Evolutionary conservation across 2,888 invertebrate genomes (phyloP).

Genomic region (Dione vanillae): DNA sequence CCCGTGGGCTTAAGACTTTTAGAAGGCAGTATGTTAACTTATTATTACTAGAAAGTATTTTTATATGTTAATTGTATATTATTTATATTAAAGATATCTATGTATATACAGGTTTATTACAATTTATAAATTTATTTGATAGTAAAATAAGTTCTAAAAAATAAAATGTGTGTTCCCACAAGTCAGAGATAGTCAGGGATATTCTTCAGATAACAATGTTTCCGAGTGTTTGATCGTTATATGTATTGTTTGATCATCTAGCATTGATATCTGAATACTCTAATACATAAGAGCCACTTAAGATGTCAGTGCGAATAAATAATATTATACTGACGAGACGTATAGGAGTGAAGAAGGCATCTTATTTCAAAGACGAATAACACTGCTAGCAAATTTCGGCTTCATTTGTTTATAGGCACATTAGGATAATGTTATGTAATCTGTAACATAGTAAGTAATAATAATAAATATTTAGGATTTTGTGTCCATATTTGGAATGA

Average conservation of each 20-base stretch:
- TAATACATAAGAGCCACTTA: slow-evolving; percentile 24
- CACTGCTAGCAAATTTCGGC: not conserved
- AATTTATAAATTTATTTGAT: too few relatives aligned
- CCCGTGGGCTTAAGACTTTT: slow-evolving; percentile 3
- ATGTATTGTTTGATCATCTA: slow-evolving; percentile 26
- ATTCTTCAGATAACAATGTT: slow-evolving; percentile 12
- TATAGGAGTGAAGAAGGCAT: slow-evolving; percentile 3
- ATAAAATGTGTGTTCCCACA: not conserved
- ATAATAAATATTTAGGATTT: too few relatives aligned
- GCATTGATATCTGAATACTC: slow-evolving; percentile 29
- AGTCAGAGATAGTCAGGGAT: not conserved
- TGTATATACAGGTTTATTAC: too few relatives aligned
- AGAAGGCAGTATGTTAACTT: not conserved
- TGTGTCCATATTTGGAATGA: too few relatives aligned
- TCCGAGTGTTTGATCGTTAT: slow-evolving; percentile 22
- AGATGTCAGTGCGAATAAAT: slow-evolving; percentile 25
- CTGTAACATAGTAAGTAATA: too few relatives aligned
- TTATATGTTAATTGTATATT: too few relatives aligned
- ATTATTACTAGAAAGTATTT: not conserved
- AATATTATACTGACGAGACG: slow-evolving; percentile 21
- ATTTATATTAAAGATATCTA: too few relatives aligned
- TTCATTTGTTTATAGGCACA: not conserved
- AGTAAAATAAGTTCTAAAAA: too few relatives aligned
- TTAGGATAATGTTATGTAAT: too few relatives aligned
- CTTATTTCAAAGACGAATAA: slow-evolving; percentile 1